Base-by-base conservation (phyloP, 2,797 vertebrate species). In the Poecilia velifera region DNA sequence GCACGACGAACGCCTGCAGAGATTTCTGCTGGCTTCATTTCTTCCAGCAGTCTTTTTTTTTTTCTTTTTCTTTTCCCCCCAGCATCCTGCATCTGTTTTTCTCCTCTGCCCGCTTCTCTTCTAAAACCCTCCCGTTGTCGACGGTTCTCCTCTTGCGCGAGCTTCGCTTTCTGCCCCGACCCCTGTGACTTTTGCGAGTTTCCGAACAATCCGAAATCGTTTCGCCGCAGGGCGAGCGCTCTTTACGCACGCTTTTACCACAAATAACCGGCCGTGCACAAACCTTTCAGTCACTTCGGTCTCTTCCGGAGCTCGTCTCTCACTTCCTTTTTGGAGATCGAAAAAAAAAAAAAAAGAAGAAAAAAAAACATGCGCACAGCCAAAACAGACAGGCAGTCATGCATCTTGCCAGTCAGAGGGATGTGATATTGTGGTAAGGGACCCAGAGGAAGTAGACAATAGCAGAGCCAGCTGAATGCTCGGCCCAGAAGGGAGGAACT, bases 391-490 rank as follows among this genome's bases (percentile, higher is more conserved):
- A 71, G 77, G 20, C 36, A 77, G 71, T 76, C 68, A 6, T 64
- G 78, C 85, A 85, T 49, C 49, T 80, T 82, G 79, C 16, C 80
- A 86, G 82, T 62, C 72, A 74, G 64, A 78, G 49, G 80, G 86
- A 84, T 88, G 88, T 87, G 86, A 91, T 86, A 81, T 87, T 89
- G 89, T 80, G 36, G 88, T 79, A 71, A 77, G 88, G 81, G 80
- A 82, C 84, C 80, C 82, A 82, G 76, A 87, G 90, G 91, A 93
- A 89, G 88, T 70, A 84, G 86, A 91, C 91, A 88, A 90, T 83
- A 82, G 91, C 85, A 73, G 79, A 87, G 89, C 88, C 88, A 87
- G 88, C 25, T 49, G 84, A 91, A 89, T 77, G 85, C 76, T 83
- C 16, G 73, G 87, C 87, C 81, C 86, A 82, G 74, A 77, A 78